Percentiles rank a stretch among this genome's conserved stretches.
Conservation (phyloP, 2,113 vertebrate species). For the Nicator chloris region DNA sequence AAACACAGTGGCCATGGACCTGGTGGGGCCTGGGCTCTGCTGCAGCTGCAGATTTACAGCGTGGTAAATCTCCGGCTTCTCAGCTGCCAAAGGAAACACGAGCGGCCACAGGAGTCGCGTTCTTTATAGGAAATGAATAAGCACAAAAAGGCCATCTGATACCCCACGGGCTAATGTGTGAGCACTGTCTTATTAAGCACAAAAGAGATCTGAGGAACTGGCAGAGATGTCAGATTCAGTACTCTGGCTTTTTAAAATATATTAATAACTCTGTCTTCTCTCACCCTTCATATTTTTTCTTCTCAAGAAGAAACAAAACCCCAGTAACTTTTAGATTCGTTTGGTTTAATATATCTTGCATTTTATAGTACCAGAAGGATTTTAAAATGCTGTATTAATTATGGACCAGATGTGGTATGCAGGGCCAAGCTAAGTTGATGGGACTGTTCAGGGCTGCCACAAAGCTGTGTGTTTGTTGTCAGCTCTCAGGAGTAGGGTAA, state of each 20-base stretch:
- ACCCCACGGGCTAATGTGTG: background rate
- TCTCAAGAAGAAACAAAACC: background rate
- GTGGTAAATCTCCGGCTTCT: background rate
- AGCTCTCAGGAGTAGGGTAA: background rate
- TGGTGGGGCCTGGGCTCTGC: background rate
- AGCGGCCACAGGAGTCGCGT: background rate
- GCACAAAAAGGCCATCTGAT: background rate
- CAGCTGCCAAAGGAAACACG: constrained; percentile 33
- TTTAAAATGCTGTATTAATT: constrained; percentile 40
- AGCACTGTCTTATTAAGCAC: background rate
- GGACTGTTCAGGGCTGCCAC: background rate
- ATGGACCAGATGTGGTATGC: constrained; percentile 9
- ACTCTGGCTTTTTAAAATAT: background rate
- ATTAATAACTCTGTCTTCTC: background rate
- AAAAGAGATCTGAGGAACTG: background rate
- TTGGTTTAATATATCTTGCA: background rate
- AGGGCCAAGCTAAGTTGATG: background rate
- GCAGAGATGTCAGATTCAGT: background rate
- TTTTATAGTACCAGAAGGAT: constrained; percentile 21
- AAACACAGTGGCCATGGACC: background rate
- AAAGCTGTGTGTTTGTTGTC: background rate
- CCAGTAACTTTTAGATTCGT: background rate
- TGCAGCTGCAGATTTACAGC: background rate
- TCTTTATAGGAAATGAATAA: constrained; percentile 8
- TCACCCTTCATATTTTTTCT: background rate